phyloP scores from a whole-genome alignment of 2,888 invertebrate species.

The Alentia gelatinosa region DNA sequence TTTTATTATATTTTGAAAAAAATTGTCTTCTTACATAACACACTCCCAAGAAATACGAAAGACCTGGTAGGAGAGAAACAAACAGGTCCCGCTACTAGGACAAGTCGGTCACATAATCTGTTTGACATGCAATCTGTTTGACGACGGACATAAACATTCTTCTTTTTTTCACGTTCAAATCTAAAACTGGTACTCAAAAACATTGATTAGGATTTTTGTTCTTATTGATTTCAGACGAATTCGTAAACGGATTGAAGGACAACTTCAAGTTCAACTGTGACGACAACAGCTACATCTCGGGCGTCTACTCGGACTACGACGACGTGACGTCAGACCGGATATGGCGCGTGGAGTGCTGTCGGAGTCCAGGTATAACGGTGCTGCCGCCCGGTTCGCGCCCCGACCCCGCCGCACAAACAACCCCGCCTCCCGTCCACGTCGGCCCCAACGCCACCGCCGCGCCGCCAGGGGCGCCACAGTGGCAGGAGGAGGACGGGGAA shows the following conservation, averaged over 20 bases:
- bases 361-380: constrained; percentile 16
- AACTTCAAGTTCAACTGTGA: constrained; percentile 45
- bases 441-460: background rate
- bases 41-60: too few species aligned
- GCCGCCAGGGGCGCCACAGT: background rate
- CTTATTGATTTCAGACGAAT: constrained; percentile 34
- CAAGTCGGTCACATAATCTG: too few species aligned
- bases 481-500: background rate
- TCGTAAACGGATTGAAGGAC: constrained; percentile 47
- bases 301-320: constrained; percentile 51
- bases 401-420: background rate
- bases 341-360: constrained; percentile 50
- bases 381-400: background rate
- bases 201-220: too few species aligned
- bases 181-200: too few species aligned
- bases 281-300: constrained; percentile 49
- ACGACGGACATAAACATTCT: too few species aligned
- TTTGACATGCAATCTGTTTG: too few species aligned
- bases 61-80: too few species aligned
- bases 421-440: background rate
- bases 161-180: too few species aligned
- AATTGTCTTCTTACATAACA: too few species aligned
- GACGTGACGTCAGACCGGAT: constrained; percentile 31
- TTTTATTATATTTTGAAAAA: too few species aligned
- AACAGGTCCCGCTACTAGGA: too few species aligned